A percentile compares a stretch with the other conserved stretches of the same genome.
Conservation (phyloP, 92 coral and sea anemone genomes). For the Micromussa lordhowensis region DNA sequence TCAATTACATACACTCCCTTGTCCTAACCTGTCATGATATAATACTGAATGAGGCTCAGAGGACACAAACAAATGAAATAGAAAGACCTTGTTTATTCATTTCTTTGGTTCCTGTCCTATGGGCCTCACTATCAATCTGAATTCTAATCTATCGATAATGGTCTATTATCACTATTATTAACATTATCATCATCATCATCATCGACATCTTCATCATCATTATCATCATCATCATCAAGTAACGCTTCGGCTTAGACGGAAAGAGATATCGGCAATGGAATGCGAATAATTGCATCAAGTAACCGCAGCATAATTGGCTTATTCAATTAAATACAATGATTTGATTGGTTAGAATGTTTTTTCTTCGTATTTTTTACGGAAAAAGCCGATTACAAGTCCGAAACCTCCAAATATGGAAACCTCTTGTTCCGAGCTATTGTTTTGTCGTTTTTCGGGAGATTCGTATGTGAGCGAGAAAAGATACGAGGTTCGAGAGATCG, state of each 20-base stretch:
- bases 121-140: too few relatives aligned
- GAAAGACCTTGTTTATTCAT: too few relatives aligned
- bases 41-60: too few relatives aligned
- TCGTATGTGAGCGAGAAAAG: slow-evolving; percentile 12
- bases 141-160: too few relatives aligned
- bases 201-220: too few relatives aligned
- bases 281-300: neutral
- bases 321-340: neutral
- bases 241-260: slow-evolving; percentile 2
- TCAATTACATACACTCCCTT: too few relatives aligned
- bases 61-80: too few relatives aligned
- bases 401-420: neutral
- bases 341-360: neutral
- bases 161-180: too few relatives aligned
- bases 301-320: neutral
- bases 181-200: too few relatives aligned
- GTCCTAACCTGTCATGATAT: too few relatives aligned
- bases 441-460: slow-evolving; percentile 1
- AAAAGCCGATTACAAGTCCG: neutral
- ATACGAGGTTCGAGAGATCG: neutral
- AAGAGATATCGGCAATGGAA: slow-evolving; percentile 2
- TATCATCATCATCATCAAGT: too few relatives aligned
- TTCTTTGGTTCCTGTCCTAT: too few relatives aligned
- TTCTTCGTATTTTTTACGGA: neutral
- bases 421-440: neutral